Base-by-base conservation (phyloP, 2,113 vertebrate species). In the Phyllopteryx taeniolatus region DNA sequence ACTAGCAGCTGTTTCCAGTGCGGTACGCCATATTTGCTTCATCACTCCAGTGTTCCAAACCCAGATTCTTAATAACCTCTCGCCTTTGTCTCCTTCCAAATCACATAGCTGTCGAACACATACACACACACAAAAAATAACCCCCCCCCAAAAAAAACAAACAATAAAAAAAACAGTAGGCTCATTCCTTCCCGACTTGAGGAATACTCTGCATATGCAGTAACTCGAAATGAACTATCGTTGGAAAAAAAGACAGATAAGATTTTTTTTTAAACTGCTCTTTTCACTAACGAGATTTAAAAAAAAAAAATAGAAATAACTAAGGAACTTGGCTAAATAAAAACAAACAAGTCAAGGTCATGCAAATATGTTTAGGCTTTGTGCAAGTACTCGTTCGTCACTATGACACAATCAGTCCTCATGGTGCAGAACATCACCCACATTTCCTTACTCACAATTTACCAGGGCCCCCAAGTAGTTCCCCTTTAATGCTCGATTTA, bases 401-500 rank as follows among this genome's bases (percentile, higher is more conserved):
- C 39, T 27, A 42, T 43, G 76, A 61, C 46, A 15, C 66, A 42
- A 62, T 73, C 19, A 22, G 64, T 66, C 51, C 66, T 81, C 69
- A 74, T 69, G 70, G 67, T 71, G 77, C 81, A 78, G n/a, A 79
- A 76, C 83, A 84, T 82, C 83, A 82, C 73, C 89, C 84, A 85
- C 78, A 79, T 83, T 67, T 69, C 74, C 69, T 74, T 74, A 69
- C 75, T 81, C 44, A 67, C 78, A 75, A 81, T 88, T 89, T 83
- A 86, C 83, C 51, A 69, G 64, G 68, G 81, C 73, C 77, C 85
- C 75, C 78, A 73, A 85, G 84, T 75, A 76, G 62, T 83, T 83
- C 76, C 76, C 70, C 33, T 84, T 85, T 72, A 88, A 89, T 85
- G 89, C 90, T 92, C 87, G 87, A 90, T 90, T 91, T 88, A 91